A percentile compares a stretch with the other conserved stretches of the same genome.
phyloP scores from a whole-genome alignment of 2,797 vertebrate species.

The Coregonus sp. region DNA sequence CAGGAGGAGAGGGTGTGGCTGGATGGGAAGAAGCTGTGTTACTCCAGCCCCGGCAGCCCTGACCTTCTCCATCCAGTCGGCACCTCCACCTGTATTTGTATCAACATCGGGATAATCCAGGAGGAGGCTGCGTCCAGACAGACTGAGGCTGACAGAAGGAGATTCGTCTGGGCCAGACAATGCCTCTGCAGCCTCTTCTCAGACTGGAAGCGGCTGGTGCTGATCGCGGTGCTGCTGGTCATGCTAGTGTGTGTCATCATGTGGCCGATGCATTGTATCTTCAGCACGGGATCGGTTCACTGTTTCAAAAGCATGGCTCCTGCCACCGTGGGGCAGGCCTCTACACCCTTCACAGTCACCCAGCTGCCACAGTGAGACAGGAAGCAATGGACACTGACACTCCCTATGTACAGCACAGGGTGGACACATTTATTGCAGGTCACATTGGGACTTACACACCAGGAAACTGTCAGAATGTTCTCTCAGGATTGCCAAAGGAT shows the following conservation, averaged over 20 bases:
- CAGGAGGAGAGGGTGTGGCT: slow-evolving; percentile 78
- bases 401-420: not conserved
- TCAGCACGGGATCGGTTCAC: slow-evolving; percentile 69
- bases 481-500: too few species aligned
- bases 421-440: not conserved
- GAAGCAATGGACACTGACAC: not conserved
- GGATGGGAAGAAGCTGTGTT: slow-evolving; percentile 83
- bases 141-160: not conserved
- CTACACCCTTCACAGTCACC: not conserved
- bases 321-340: not conserved
- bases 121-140: slow-evolving; percentile 8
- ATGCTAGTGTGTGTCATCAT: slow-evolving; percentile 75
- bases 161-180: not conserved
- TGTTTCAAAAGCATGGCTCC: slow-evolving; percentile 56
- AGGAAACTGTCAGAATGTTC: too few species aligned
- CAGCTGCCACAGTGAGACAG: not conserved
- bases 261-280: slow-evolving; percentile 77
- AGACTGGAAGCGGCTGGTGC: slow-evolving; percentile 70
- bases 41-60: slow-evolving; percentile 41
- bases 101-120: slow-evolving; percentile 70
- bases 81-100: slow-evolving; percentile 60
- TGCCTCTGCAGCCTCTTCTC: slow-evolving; percentile 46
- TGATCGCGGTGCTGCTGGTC: slow-evolving; percentile 64
- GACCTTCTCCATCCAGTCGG: not conserved
- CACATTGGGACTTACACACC: too few species aligned